Evolutionary conservation across 1,140 invertebrate genomes (phyloP), one percentile per base, ranked within the genome.

Genomic region (Diploscapter pachys): DNA sequence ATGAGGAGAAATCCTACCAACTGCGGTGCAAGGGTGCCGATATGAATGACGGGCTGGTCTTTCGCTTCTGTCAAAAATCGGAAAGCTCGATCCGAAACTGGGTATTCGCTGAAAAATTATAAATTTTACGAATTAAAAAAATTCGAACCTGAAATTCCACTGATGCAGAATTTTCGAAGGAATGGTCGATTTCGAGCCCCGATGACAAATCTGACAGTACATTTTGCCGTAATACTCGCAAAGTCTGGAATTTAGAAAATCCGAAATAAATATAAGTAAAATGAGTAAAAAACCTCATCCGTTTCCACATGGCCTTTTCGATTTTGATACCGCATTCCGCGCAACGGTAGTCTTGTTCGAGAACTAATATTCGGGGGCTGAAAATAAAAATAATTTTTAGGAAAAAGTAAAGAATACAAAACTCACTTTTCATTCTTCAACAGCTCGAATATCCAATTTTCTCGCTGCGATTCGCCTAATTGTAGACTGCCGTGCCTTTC

Each of bases 221-320:
- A 68, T 6, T 48, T 68, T 68, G n/a, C 66, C 66, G 50, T 68
- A 68, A 54, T 68, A 68, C 56, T 68, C 66, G 50, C 66, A 68
- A 6, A 68, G 48, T 6, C 66, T 68, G 48, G 57, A 68, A 5
- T n/a, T 5, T 11, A 9, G 6, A 59, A 59, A 31, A 11, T 59
- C 9, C 0, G 2, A 59, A 11, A 52, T 9, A 31, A 52, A n/a
- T 53, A 6, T 6, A 6, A 68, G 66, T 6, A 54, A 54, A n/a
- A n/a, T 6, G 5, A 6, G 51, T 48, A 5, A 64, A 31, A 11
- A 13, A 68, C 66, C 66, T 8, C 11, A 68, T 55, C 56, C 66
- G 53, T 54, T 68, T 68, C 6, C 13, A 11, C 5, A n/a, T n/a
- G 11, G 53, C 66, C 5, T 54, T 6, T 48, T 68, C 66, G 5